Percentiles rank a stretch among this genome's conserved stretches.
phyloP scores from a whole-genome alignment of 2,797 vertebrate genomes.

The Tinamus major region DNA sequence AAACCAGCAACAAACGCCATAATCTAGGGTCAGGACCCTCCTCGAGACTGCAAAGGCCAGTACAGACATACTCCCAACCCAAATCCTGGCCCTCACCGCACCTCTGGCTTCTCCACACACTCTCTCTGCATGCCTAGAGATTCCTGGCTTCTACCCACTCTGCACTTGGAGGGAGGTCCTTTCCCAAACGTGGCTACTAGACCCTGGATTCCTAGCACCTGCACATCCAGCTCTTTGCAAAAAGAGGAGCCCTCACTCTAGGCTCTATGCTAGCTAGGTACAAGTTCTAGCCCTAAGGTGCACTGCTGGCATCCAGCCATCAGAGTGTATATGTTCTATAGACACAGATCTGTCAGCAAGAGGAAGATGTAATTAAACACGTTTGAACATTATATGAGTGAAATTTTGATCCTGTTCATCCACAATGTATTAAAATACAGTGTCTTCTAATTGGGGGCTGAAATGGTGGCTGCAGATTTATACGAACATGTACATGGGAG shows the following conservation, averaged over 20 bases:
- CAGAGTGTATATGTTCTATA: too few species aligned
- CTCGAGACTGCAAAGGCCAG: not conserved
- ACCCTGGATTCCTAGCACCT: not conserved
- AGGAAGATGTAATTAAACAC: not conserved
- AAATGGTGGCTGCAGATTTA: not conserved
- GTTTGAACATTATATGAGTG: too few species aligned
- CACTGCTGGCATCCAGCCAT: not conserved
- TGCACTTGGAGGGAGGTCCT: not conserved
- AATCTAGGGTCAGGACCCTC: not conserved
- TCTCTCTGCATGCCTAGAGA: not conserved
- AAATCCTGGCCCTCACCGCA: not conserved
- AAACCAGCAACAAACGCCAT: not conserved
- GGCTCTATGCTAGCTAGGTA: not conserved
- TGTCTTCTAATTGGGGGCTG: not conserved
- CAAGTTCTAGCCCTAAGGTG: not conserved
- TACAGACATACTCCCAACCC: not conserved
- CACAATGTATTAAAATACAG: not conserved
- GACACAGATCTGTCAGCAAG: not conserved
- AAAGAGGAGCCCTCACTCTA: not conserved
- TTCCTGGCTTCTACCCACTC: not conserved
- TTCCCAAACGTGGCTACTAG: not conserved
- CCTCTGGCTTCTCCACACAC: not conserved
- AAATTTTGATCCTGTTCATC: too few species aligned
- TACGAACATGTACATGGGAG: not conserved
- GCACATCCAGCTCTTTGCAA: not conserved